Evolutionary conservation across 53 echinoderm and acorn worm species (phyloP), one percentile per base, ranked within the genome.

Genomic region (Zoroaster sp.): DNA sequence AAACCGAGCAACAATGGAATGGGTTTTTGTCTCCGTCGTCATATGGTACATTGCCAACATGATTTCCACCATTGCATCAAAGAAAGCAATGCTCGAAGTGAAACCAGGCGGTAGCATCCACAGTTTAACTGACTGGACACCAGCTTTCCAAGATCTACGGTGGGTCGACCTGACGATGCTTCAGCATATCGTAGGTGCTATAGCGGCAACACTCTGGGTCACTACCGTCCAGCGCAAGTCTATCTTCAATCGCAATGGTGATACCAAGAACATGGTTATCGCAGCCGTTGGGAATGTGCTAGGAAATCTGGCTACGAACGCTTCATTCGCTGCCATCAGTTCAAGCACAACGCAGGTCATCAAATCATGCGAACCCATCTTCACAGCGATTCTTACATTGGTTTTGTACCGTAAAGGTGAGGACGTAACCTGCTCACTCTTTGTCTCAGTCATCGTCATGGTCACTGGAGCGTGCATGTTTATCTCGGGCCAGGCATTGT

Each of bases 81-180:
- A 76, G 76, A 17, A 8, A 17, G 51, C 51, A 14, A 46, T 76
- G 47, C n/a, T 40, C 2, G 76, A 33, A 31, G 42, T 5, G 15
- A 17, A 12, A 35, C 14, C 51, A 5, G 46, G 17, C 18, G n/a
- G 42, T 32, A 46, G 15, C 34, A 30, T 44, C 13, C 41, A 35
- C 30, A 35, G 35, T 33, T 11, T 47, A 47, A 49, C 46, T 15
- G 30, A 31, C 42, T 76, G 46, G 30, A 45, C 78, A 18, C 78
- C 55, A 18, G 78, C 78, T 10, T 78, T 78, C 1, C 12, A 45
- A 21, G 78, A 78, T 8, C 78, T 78, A 7, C 17, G 36, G 1
- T 78, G 78, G 78, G 33, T 78, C 5, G 78, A 78, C 14, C 51
- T 78, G 34, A 78, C 78, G 6, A 18, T 78, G 18, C 78, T 78